These are phyloP conservation scores for Phasianus colchicus DNA, from an alignment of 2,113 vertebrate genomes.

Conservation along the genomic window DNA sequence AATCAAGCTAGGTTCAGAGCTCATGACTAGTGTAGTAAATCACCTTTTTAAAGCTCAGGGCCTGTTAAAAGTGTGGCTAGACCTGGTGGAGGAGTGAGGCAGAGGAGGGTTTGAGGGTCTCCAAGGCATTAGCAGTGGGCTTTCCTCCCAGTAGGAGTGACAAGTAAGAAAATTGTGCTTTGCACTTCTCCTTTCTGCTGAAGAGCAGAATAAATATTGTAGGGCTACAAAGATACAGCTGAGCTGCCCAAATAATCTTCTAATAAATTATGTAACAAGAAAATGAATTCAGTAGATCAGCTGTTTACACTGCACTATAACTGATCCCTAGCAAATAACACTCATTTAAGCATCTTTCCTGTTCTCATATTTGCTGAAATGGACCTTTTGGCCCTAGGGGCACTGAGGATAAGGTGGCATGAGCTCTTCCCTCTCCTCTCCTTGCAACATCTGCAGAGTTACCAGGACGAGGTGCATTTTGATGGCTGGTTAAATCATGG, in stretches of 20 bases:
- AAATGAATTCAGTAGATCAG: neutral
- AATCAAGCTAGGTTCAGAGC: neutral
- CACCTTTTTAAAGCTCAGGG: neutral
- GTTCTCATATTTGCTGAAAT: neutral
- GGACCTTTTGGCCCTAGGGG: neutral
- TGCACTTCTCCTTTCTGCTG: neutral
- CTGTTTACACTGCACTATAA: neutral
- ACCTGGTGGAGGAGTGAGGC: neutral
- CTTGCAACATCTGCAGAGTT: neutral
- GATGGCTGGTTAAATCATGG: rapidly evolving
- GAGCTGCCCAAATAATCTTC: neutral
- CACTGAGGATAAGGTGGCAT: rapidly evolving
- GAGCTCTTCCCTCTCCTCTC: neutral
- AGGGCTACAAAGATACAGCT: neutral
- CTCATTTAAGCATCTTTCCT: neutral
- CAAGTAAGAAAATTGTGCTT: neutral
- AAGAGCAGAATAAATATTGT: conserved; percentile 6
- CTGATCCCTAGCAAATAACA: conserved; percentile 5
- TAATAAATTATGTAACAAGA: neutral
- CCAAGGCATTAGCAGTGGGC: neutral
- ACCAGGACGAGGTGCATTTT: neutral
- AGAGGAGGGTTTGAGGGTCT: neutral
- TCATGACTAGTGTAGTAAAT: neutral
- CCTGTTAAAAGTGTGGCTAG: neutral
- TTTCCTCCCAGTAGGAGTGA: neutral